Base-by-base conservation (phyloP, 1,140 invertebrate genomes). In the Formica selysi region DNA sequence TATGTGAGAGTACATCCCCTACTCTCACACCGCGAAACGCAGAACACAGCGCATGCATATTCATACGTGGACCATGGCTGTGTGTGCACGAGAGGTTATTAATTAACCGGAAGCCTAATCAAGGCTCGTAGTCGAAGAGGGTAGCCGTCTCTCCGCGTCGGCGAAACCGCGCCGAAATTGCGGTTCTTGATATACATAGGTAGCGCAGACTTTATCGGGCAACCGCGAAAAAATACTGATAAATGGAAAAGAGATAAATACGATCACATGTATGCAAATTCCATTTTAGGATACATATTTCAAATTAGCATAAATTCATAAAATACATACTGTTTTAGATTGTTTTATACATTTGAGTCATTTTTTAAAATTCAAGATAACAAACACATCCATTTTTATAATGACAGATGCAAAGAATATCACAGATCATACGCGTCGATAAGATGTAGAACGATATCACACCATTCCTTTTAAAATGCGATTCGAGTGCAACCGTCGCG, bases 101-200 rank as follows among this genome's bases (percentile, higher is more conserved):
- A 95, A 95, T 95, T 95, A 95, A 94, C 94, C 93, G 93, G 94
- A 95, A 94, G 93, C 93, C 94, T 95, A 95, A 95, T 95, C 94
- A 95, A 95, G 93, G 92, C 92, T 93, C 91, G 93, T 90, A 94
- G 93, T 92, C 93, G 93, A 93, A 93, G 86, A 91, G 86, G 88
- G 90, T 91, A 86, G 86, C 87, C 87, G 87, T 87, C 87, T 91
- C 89, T 91, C 80, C 89, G 83, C 89, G 90, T 90, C 89, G 89
- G 85, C 84, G 89, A 91, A 91, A 91, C 89, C 89, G 84, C 85
- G 85, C 86, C 89, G 89, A 90, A 91, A 91, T 90, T 90, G 89
- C 89, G 86, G 89, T 90, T 74, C 81, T 78, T 81, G 70, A 87
- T 90, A 73, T 44, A 44, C 10, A 3, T 87, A 90, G 89, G 86